Percentiles rank a stretch among this genome's conserved stretches.
phyloP scores from a whole-genome alignment of 2,888 invertebrate genomes.

The Thymelicus sylvestris region DNA sequence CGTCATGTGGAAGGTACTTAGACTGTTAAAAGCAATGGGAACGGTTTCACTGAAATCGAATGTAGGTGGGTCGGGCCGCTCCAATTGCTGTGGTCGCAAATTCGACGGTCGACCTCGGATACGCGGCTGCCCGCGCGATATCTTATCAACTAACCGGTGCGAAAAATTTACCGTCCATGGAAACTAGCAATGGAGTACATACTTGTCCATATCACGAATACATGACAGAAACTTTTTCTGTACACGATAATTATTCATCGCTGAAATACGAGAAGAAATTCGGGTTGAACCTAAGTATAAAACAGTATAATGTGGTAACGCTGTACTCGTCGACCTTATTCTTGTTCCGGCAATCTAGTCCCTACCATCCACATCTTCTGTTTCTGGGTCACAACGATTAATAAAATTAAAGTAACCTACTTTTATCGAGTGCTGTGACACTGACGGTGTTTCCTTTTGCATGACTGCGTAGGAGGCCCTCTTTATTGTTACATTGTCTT shows the following conservation, averaged over 20 bases:
- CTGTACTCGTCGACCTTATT: conserved; percentile 42
- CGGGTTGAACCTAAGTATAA: not conserved
- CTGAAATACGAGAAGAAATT: no score
- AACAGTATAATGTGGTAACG: conserved; percentile 2
- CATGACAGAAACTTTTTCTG: no score
- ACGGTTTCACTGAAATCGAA: conserved; percentile 70
- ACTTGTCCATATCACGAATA: conserved; percentile 5
- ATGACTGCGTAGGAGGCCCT: conserved; percentile 39
- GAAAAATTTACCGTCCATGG: conserved; percentile 52
- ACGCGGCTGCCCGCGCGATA: conserved; percentile 68
- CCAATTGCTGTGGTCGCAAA: conserved; percentile 79
- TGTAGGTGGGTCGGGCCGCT: conserved; percentile 80
- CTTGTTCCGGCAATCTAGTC: conserved; percentile 41
- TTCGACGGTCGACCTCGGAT: conserved; percentile 79
- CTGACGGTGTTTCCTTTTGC: conserved; percentile 70
- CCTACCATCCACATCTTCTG: conserved; percentile 58
- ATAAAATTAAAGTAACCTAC: conserved; percentile 75
- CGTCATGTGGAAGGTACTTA: conserved; percentile 62
- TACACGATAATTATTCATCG: no score
- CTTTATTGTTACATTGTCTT: conserved; percentile 33
- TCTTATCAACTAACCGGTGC: conserved; percentile 65
- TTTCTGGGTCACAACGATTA: conserved; percentile 78
- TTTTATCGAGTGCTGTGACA: conserved; percentile 78
- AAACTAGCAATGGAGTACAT: not conserved
- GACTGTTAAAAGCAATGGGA: conserved; percentile 76